Percentiles rank a stretch among this genome's conserved stretches.
phyloP scores from a whole-genome alignment of 2,113 vertebrate genomes.

The Noctilio leporinus region DNA sequence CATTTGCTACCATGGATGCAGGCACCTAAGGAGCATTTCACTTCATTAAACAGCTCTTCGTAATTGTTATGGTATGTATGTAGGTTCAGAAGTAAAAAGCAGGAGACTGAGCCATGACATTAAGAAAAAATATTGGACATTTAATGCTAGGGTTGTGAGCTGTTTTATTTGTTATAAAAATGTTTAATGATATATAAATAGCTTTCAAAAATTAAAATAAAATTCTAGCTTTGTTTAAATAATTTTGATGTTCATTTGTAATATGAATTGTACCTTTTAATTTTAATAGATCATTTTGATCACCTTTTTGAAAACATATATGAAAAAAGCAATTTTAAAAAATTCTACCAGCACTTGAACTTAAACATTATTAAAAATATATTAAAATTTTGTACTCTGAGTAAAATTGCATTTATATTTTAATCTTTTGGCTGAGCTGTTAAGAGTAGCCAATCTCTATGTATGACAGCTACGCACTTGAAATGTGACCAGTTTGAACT shows the following conservation, averaged over 20 bases:
- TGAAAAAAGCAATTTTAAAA: neutral
- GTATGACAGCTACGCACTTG: neutral
- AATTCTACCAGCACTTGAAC: neutral
- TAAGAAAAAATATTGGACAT: neutral
- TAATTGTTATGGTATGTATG: neutral
- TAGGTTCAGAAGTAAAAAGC: neutral
- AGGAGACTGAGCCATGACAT: neutral
- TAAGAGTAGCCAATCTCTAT: neutral
- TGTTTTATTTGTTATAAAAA: neutral
- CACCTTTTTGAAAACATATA: neutral
- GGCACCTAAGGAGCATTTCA: neutral
- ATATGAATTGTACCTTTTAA: neutral
- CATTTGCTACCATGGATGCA: neutral
- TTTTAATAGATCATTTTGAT: slow-evolving; percentile 25
- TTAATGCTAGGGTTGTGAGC: neutral
- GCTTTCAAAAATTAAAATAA: neutral
- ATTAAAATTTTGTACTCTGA: neutral
- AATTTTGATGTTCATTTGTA: neutral
- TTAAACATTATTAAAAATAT: neutral
- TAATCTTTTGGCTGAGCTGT: neutral
- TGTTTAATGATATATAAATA: neutral
- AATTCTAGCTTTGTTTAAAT: neutral
- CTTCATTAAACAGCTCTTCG: neutral
- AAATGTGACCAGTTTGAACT: neutral
- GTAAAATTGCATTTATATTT: neutral